A percentile compares a stretch with the other conserved stretches of the same genome.
Conservation (phyloP, 2,888 invertebrate species). For the Yponomeuta cagnagella region DNA sequence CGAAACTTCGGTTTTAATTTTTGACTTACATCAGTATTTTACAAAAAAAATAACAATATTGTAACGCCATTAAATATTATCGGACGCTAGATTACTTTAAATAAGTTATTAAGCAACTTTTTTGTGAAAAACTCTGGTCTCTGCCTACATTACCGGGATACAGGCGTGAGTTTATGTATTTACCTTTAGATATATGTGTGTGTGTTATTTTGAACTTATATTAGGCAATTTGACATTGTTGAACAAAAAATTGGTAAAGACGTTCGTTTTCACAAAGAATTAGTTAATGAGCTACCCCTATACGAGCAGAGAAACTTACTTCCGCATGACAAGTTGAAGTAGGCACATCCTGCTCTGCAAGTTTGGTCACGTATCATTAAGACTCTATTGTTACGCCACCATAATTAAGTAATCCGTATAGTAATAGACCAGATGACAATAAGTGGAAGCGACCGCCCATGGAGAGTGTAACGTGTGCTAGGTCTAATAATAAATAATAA, state of each 20-base stretch:
- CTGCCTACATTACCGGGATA: too few relatives aligned
- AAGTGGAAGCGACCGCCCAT: not conserved
- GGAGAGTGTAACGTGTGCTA: not conserved
- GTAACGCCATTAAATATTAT: too few relatives aligned
- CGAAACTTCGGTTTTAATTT: too few relatives aligned
- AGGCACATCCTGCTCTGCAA: not conserved
- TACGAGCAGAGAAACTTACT: not conserved
- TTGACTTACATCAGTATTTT: not conserved
- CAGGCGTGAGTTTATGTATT: not conserved
- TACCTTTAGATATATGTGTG: not conserved
- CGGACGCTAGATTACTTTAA: too few relatives aligned
- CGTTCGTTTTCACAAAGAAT: not conserved
- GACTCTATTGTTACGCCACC: not conserved
- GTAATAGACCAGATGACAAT: too few relatives aligned
- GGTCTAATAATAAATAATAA: not conserved
- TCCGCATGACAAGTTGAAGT: not conserved
- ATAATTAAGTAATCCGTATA: not conserved
- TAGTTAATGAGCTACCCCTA: not conserved
- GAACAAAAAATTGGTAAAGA: not conserved
- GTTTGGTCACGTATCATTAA: not conserved
- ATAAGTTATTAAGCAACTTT: too few relatives aligned
- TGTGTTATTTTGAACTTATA: too few relatives aligned
- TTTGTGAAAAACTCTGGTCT: too few relatives aligned
- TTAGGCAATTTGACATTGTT: too few relatives aligned
- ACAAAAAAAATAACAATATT: not conserved